These are phyloP conservation scores for Anoplius nigerrimus DNA, from an alignment of 2,888 invertebrate genomes.

Conservation along the genomic window DNA sequence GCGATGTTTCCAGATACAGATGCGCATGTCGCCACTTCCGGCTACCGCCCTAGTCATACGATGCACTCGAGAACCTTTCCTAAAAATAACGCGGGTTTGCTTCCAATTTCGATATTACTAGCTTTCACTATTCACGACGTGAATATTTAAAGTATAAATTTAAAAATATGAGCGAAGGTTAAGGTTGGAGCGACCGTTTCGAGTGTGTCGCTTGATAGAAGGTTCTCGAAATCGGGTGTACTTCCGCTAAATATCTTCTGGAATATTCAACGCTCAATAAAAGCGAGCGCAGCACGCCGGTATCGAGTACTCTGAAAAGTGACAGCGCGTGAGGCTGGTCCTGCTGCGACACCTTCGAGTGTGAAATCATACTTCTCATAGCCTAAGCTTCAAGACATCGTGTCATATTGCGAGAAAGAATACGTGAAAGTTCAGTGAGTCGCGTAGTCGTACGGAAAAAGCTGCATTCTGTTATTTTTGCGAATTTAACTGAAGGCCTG, in stretches of 20 bases:
- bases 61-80: too few species aligned
- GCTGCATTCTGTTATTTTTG: background rate
- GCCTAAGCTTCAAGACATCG: background rate
- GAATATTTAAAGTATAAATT: too few species aligned
- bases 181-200: too few species aligned
- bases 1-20: constrained; percentile 57
- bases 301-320: constrained; percentile 46
- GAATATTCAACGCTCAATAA: constrained; percentile 61
- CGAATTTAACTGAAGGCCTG: background rate
- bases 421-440: background rate
- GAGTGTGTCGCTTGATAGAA: constrained; percentile 44
- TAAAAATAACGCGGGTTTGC: too few species aligned
- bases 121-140: background rate
- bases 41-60: constrained; percentile 27
- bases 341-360: background rate
- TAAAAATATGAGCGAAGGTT: too few species aligned
- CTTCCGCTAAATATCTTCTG: constrained; percentile 57
- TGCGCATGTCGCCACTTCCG: constrained; percentile 38
- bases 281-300: constrained; percentile 48
- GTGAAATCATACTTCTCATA: background rate
- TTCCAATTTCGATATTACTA: background rate
- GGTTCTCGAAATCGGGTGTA: constrained; percentile 51
- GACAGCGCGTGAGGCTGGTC: constrained; percentile 31
- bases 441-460: background rate
- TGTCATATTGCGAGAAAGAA: background rate